A percentile compares a stretch with the other conserved stretches of the same genome.
These are phyloP conservation scores for Diadumene lineata DNA, from an alignment of 92 coral and sea anemone genomes.

Conservation along the genomic window DNA sequence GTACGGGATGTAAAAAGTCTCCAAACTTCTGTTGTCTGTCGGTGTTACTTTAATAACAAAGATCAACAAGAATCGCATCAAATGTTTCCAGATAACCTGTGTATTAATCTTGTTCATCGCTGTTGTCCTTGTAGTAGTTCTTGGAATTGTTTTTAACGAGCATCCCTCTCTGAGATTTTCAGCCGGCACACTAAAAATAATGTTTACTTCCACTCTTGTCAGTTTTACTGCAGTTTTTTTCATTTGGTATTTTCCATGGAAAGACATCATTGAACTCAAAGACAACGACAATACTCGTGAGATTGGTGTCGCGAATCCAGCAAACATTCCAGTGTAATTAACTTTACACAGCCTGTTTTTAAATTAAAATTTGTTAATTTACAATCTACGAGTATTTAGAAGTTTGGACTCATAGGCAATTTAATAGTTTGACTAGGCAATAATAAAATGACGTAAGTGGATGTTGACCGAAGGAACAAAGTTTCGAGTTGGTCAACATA, in stretches of 20 bases:
- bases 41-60: background rate
- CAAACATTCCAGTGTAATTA: too few species aligned
- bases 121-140: background rate
- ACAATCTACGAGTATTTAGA: too few species aligned
- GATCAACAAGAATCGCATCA: background rate
- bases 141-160: background rate
- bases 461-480: too few species aligned
- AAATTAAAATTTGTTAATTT: too few species aligned
- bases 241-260: background rate
- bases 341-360: too few species aligned
- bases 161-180: background rate
- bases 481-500: too few species aligned
- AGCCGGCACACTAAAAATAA: background rate
- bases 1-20: constrained; percentile 13
- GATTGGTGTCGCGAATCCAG: too few species aligned
- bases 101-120: background rate
- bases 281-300: too few species aligned
- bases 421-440: too few species aligned
- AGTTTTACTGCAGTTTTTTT: background rate
- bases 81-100: background rate
- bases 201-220: background rate
- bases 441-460: too few species aligned
- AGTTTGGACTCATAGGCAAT: too few species aligned
- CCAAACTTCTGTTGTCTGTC: background rate
- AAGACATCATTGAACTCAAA: background rate